Base-by-base conservation (phyloP, 2,888 invertebrate species). In the Machimus rusticus region DNA sequence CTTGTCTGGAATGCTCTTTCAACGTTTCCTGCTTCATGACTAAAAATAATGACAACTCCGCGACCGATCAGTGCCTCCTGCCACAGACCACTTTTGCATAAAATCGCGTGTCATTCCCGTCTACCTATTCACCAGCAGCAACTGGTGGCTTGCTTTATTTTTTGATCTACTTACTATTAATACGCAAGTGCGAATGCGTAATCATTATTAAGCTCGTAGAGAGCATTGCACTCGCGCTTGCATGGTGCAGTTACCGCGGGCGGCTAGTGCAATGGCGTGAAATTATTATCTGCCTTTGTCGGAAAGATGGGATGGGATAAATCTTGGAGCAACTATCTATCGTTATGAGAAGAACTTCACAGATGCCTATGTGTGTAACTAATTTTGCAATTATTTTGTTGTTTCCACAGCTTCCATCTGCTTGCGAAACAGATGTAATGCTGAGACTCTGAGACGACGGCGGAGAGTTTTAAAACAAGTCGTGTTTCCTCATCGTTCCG, bases 121-220 rank as follows among this genome's bases (percentile, higher is more conserved):
- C n/a, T 76, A 23, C n/a, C 31, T 31, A 51, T 79, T 51, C 46
- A 76, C 1, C 78, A 43, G 23, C 39, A n/a, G 37, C 37, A 37
- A 34, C 37, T 31, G 14, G 31, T 77, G 34, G 77, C 9, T 46
- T 57, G 34, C 82, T 66, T 66, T 57, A 66, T 84, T 84, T 84
- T 66, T 37, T 84, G 82, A 66, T 84, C 82, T 55, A 84, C 82
- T 84, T 84, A 84, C 82, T 84, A 84, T 37, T 66, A 84, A 84
- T 84, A 84, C 57, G 34, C 66, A 66, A 66, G 23, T 84, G 37
- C 82, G 82, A 66, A 66, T 84, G 82, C 82, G 82, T 84, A 66
- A 66, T 37, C 82, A n/a, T 14, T 34, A 84, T 34, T 34, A 37
- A 34, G 19, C n/a, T 57, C 12, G 78, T 31, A 79, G 9, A 79